phyloP scores from a whole-genome alignment of 2,888 invertebrate species.

The Drosophila koepferae region DNA sequence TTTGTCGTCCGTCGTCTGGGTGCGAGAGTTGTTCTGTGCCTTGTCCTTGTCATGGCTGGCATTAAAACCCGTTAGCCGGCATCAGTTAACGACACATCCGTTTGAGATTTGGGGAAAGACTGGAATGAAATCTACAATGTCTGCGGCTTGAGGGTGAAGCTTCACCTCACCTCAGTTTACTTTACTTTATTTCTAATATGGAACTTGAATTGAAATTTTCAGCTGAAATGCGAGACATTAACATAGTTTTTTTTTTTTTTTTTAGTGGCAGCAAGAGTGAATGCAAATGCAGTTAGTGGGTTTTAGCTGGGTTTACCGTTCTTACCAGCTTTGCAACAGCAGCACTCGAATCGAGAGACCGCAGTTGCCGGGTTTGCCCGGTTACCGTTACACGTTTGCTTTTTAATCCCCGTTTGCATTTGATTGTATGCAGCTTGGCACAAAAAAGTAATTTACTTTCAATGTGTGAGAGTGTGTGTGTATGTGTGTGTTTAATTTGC shows the following conservation, averaged over 20 bases:
- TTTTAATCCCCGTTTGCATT: slow-evolving; percentile 79
- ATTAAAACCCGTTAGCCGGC: slow-evolving; percentile 54
- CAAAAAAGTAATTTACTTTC: slow-evolving; percentile 76
- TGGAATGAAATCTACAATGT: slow-evolving; percentile 63
- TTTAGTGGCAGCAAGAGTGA: slow-evolving; percentile 12
- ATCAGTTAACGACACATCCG: slow-evolving; percentile 78
- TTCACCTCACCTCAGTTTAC: not conserved
- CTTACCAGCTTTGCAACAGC: slow-evolving; percentile 61
- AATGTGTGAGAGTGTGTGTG: slow-evolving; percentile 27
- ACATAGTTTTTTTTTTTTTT: slow-evolving; percentile 59
- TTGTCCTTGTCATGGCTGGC: slow-evolving; percentile 44
- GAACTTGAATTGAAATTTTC: slow-evolving; percentile 62
- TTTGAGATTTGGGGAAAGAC: slow-evolving; percentile 62
- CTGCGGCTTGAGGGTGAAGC: slow-evolving; percentile 37
- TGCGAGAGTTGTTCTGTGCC: slow-evolving; percentile 17
- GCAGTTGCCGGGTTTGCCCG: slow-evolving; percentile 37
- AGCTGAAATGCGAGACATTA: slow-evolving; percentile 69
- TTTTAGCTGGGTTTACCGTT: slow-evolving; percentile 56
- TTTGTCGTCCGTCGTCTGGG: slow-evolving; percentile 16
- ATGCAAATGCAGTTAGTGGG: slow-evolving; percentile 72
- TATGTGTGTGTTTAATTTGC: slow-evolving; percentile 72
- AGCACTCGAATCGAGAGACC: slow-evolving; percentile 32
- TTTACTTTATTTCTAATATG: not conserved
- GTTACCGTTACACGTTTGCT: slow-evolving; percentile 66
- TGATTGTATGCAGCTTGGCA: slow-evolving; percentile 75